Percentiles rank a stretch among this genome's conserved stretches.
These are phyloP conservation scores for Gastracanthus pulcherrimus DNA, from an alignment of 2,888 invertebrate species.

Conservation along the genomic window DNA sequence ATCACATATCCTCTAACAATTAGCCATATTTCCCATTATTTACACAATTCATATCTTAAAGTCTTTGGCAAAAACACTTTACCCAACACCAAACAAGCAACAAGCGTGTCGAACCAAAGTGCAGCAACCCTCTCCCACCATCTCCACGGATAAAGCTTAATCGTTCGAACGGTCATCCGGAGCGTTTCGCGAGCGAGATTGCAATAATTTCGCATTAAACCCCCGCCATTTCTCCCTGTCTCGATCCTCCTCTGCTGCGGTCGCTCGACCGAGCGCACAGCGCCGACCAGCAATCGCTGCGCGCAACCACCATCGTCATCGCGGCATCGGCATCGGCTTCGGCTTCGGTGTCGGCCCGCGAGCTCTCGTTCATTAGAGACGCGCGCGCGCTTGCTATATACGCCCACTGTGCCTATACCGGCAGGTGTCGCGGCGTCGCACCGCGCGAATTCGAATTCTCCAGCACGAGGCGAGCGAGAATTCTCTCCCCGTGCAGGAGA, in stretches of 20 bases:
- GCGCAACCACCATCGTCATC: background rate
- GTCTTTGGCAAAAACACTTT: no score
- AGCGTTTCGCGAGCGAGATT: slow-evolving; percentile 15
- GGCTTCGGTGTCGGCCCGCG: background rate
- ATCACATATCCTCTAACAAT: no score
- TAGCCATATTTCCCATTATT: no score
- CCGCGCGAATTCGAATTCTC: slow-evolving; percentile 34
- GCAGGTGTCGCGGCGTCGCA: background rate
- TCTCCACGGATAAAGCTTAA: background rate
- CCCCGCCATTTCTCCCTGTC: slow-evolving; percentile 14
- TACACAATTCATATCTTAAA: no score
- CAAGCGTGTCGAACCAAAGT: background rate
- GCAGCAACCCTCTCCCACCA: background rate
- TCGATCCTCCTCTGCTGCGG: background rate
- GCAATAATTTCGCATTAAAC: slow-evolving; percentile 38
- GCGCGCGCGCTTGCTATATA: slow-evolving; percentile 18
- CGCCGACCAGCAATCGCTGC: background rate
- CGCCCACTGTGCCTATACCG: background rate
- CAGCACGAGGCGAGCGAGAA: background rate
- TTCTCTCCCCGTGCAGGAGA: background rate
- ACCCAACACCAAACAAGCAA: no score
- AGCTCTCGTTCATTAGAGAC: slow-evolving; percentile 41
- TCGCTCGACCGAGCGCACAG: background rate
- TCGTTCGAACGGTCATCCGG: slow-evolving; percentile 10
- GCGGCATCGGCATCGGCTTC: background rate